Evolutionary conservation across 2,797 vertebrate genomes (phyloP), one percentile per base, ranked within the genome.

Genomic region (Pseudochaenichthys georgianus): DNA sequence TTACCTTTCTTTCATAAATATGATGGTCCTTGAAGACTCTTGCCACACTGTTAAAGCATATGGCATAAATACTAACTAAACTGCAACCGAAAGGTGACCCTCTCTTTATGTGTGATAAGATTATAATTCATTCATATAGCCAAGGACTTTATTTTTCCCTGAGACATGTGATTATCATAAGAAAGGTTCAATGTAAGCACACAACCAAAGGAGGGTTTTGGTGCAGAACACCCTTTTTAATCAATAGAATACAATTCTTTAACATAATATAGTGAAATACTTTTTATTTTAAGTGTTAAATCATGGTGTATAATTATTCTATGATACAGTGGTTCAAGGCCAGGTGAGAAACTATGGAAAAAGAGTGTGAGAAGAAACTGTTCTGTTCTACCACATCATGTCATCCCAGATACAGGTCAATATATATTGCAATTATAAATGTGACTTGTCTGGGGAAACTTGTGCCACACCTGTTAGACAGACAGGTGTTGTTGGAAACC

Each of bases 401-500:
- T 62, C 12, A 34, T 42, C 4, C 1, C 16, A 31, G 12, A 57
- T n/a, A 43, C 4, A 31, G 11, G 13, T 48, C 16, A 68, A 53
- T 19, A 41, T 60, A 12, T 69, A 41, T 16, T 31, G 16, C 42
- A 21, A 17, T 31, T 17, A 13, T 55, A 16, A 50, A 47, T 57
- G 19, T 42, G 28, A 57, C 0, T 3, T 50, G 28, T 54, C n/a
- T 45, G 43, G 45, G 34, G 45, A n/a, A 31, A 23, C 16, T 28
- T 65, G 55, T 50, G 3, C 38, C 19, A 3, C 23, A 45, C 31
- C 54, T 54, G 17, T 61, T 51, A 5, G 13, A 6, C 47, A 19
- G 70, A 60, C 28, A 74, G 43, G 42, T 77, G 43, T 77, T 51
- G n/a, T 17, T 50, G 31, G 16, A 45, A 64, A 50, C 15, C 45